A percentile compares a stretch with the other conserved stretches of the same genome.
phyloP scores from a whole-genome alignment of 2,797 vertebrate genomes.

The Artibeus jamaicensis region DNA sequence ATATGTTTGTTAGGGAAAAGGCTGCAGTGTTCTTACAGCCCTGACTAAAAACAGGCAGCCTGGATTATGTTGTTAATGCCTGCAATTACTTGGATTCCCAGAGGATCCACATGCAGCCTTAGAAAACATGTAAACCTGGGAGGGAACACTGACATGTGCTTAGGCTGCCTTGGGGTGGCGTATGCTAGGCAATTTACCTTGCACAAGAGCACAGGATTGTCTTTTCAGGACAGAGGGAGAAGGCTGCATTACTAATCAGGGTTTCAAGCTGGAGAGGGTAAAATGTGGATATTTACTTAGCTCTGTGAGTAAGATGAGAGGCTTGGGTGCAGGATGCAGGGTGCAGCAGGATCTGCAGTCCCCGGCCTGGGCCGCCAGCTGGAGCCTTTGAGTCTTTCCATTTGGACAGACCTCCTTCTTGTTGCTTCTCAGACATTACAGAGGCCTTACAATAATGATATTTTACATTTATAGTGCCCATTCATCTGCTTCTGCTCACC shows the following conservation, averaged over 20 bases:
- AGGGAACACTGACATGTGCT: neutral
- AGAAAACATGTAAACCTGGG: neutral
- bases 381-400: neutral
- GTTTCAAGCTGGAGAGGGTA: neutral
- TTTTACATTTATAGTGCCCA: neutral
- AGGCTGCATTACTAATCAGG: neutral
- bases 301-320: neutral
- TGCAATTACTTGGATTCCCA: neutral
- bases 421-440: neutral
- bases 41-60: neutral
- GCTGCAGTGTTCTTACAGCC: neutral
- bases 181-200: neutral
- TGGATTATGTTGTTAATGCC: neutral
- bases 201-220: neutral
- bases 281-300: neutral
- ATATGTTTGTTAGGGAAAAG: constrained; percentile 33
- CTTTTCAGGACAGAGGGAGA: neutral
- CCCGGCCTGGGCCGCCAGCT: neutral
- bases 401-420: neutral
- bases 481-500: neutral
- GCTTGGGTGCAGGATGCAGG: neutral
- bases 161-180: neutral
- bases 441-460: neutral
- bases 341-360: neutral
- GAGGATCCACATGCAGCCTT: neutral